These are phyloP conservation scores for Philereme vetulata DNA, from an alignment of 2,888 invertebrate genomes.

Conservation along the genomic window DNA sequence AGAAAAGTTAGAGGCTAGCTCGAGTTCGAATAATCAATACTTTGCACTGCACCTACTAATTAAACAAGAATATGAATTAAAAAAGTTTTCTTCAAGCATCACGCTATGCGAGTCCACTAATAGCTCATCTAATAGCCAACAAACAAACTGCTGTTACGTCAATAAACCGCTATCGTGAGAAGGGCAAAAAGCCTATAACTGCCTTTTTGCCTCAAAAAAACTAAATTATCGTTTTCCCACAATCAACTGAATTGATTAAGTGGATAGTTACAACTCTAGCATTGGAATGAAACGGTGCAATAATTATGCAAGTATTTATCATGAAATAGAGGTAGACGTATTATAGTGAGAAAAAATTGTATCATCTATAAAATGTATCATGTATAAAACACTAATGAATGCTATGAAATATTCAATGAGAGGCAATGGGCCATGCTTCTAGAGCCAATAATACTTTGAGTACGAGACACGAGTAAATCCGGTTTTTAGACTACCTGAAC, in stretches of 20 bases:
- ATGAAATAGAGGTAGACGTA: constrained; percentile 13
- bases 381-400: too few relatives aligned
- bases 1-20: too few relatives aligned
- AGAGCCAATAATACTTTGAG: too few relatives aligned
- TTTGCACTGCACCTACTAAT: neutral
- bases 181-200: constrained; percentile 10
- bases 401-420: too few relatives aligned
- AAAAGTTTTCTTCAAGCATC: constrained; percentile 3
- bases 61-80: constrained; percentile 3
- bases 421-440: too few relatives aligned
- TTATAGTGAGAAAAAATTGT: constrained; percentile 15
- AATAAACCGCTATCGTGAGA: constrained; percentile 12
- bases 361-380: neutral
- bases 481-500: too few relatives aligned
- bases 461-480: too few relatives aligned
- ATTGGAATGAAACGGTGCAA: constrained; percentile 38
- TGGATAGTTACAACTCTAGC: constrained; percentile 36
- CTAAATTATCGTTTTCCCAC: constrained; percentile 32
- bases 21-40: too few relatives aligned
- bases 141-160: constrained; percentile 16
- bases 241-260: constrained; percentile 37
- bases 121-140: neutral
- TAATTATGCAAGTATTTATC: constrained; percentile 27
- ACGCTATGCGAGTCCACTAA: neutral
- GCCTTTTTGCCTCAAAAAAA: constrained; percentile 10